A percentile compares a stretch with the other conserved stretches of the same genome.
These are phyloP conservation scores for Phalera bucephala DNA, from an alignment of 2,888 invertebrate genomes.

Conservation along the genomic window DNA sequence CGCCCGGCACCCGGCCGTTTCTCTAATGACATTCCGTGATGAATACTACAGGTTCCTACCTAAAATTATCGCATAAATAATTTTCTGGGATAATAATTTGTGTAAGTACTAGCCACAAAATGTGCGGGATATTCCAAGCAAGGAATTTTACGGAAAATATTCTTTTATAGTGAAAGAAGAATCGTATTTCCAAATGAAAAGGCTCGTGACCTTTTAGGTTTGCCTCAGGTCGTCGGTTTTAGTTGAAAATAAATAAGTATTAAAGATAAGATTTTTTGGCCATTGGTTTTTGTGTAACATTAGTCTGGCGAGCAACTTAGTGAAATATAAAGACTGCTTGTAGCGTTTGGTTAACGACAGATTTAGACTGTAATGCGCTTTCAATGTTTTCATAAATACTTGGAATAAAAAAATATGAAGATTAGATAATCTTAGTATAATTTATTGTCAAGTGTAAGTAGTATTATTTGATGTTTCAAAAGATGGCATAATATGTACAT, in stretches of 20 bases:
- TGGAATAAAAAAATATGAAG: too few species aligned
- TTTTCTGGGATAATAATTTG: constrained; percentile 7
- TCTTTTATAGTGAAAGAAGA: constrained; percentile 4
- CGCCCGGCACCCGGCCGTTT: constrained; percentile 1
- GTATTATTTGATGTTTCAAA: too few species aligned
- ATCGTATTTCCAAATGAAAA: neutral
- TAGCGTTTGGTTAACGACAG: too few species aligned
- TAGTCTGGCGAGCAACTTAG: neutral
- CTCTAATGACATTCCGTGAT: constrained; percentile 19
- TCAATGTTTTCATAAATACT: neutral
- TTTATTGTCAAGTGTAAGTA: too few species aligned
- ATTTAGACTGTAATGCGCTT: neutral
- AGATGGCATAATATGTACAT: too few species aligned
- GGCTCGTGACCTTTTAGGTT: constrained; percentile 7
- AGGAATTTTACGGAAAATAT: constrained; percentile 1
- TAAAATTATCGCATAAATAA: constrained; percentile 13
- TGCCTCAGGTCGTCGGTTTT: neutral
- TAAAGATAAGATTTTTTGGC: neutral
- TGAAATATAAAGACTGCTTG: neutral
- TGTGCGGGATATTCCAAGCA: neutral
- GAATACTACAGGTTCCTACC: constrained; percentile 11
- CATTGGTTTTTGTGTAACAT: neutral
- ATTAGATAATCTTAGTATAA: too few species aligned
- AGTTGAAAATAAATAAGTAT: neutral
- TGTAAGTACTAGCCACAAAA: neutral